Conservation (phyloP, 1,140 invertebrate genomes). For the Chymomyza costata region DNA sequence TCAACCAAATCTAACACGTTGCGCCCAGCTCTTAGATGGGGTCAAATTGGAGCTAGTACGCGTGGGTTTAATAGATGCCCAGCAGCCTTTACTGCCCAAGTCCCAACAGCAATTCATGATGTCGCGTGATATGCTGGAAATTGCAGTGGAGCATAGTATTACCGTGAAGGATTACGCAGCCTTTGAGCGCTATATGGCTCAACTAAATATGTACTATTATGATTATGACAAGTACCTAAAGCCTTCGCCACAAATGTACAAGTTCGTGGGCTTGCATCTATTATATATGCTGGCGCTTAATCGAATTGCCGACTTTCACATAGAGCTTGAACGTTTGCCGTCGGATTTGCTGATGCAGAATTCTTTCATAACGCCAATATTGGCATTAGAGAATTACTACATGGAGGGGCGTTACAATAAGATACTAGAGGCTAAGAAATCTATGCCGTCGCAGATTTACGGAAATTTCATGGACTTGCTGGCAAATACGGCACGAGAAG, state of each 20-base stretch:
- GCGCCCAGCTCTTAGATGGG: constrained; percentile 29
- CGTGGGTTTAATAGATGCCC: constrained; percentile 17
- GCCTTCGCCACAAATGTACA: constrained; percentile 92
- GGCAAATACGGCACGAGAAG: constrained; percentile 95
- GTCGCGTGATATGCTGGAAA: constrained; percentile 93
- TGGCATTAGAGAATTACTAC: constrained; percentile 97
- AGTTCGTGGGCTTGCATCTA: constrained; percentile 95
- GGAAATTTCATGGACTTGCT: constrained; percentile 98
- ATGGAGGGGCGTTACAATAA: constrained; percentile 99
- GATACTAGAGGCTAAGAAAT: constrained; percentile 81
- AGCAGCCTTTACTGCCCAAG: neutral
- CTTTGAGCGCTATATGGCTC: constrained; percentile 97
- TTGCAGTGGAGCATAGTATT: constrained; percentile 96
- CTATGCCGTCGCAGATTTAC: constrained; percentile 96
- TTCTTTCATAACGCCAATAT: constrained; percentile 94
- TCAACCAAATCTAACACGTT: constrained; percentile 32
- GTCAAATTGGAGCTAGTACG: constrained; percentile 45
- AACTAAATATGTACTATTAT: constrained; percentile 97
- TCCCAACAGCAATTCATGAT: constrained; percentile 29
- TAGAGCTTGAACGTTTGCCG: constrained; percentile 95
- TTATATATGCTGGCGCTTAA: constrained; percentile 97
- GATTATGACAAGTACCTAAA: constrained; percentile 95
- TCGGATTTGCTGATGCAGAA: constrained; percentile 93
- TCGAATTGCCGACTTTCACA: constrained; percentile 98
- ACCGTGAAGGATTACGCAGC: constrained; percentile 93